Base-by-base conservation (phyloP, 2,888 invertebrate species). In the Diloba caeruleocephala region DNA sequence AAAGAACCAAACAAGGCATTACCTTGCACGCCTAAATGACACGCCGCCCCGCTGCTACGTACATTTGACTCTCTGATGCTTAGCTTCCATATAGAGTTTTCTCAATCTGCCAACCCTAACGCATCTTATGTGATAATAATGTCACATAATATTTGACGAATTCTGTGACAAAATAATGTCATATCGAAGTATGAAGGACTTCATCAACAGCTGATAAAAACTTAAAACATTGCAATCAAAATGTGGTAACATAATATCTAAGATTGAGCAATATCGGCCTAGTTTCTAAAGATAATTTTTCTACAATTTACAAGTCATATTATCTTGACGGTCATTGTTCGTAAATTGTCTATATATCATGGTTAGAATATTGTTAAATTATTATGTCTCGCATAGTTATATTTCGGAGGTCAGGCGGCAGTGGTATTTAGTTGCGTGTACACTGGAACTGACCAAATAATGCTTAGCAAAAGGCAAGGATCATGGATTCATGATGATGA, bases 261-360 rank as follows among this genome's bases (percentile, higher is more conserved):
- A 0, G 8, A 29, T 63, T 59, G 42, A 56, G 59, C 23, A 63
- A 60, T 12, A 6, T 15, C n/a, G 57, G 10, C 57, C 58, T 63
- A 49, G 19, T 56, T 56, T 32, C 15, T 6, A 0, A 36, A 21
- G 59, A 60, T 60, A 38, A 36, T 15, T 23, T 60, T 44, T 28
- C 19, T 26, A 54, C 25, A 7, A 13, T 7, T 13, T 7, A 0
- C 13, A 29, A 1, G 5, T 8, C 12, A 12, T 5, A 36, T 5
- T 38, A 46, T 62, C 42, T 54, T 37, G 29, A 59, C 26, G 31
- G 57, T 14, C 57, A 38, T 34, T 37, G 39, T 17, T 37, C 17
- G 19, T 21, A 21, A 13, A 9, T 5, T 8, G 12, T 21, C 1
- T 10, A 33, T 3, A 5, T 19, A 34, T 34, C 26, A 1, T 34